phyloP scores from a whole-genome alignment of 2,797 vertebrate species.

The Neosilurus mollespiculum region DNA sequence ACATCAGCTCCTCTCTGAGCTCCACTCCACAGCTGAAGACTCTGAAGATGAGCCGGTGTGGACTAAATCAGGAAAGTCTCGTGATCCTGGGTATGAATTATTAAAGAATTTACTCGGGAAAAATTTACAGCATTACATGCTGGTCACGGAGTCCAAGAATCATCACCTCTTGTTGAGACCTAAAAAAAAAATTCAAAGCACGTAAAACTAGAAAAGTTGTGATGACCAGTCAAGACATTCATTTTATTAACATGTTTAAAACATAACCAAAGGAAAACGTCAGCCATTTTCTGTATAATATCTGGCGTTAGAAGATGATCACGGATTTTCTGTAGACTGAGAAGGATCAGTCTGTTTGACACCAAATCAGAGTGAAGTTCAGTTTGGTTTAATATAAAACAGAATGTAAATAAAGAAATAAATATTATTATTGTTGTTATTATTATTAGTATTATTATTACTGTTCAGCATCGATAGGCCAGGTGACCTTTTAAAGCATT shows the following conservation, averaged over 20 bases:
- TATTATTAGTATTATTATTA: too few species aligned
- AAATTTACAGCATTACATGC: background rate
- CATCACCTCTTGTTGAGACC: background rate
- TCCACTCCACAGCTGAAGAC: constrained; percentile 61
- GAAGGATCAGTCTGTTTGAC: background rate
- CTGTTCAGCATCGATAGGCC: too few species aligned
- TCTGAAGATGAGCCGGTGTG: constrained; percentile 64
- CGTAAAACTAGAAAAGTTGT: background rate
- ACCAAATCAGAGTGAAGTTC: background rate
- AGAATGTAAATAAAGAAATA: background rate
- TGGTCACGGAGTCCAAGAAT: too few species aligned
- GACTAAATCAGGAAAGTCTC: constrained; percentile 46
- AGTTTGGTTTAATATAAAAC: background rate
- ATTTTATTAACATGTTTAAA: background rate
- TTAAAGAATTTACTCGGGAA: background rate
- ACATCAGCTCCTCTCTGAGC: constrained; percentile 37
- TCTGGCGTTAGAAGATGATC: background rate
- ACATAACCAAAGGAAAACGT: background rate
- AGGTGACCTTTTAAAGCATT: too few species aligned
- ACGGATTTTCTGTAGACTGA: background rate
- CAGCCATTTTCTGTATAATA: background rate
- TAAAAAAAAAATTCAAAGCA: background rate
- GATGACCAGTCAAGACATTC: background rate
- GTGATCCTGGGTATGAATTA: constrained; percentile 43
- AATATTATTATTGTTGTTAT: too few species aligned